Conservation (phyloP, 2,113 vertebrate species). For the Oxyruncus cristatus region DNA sequence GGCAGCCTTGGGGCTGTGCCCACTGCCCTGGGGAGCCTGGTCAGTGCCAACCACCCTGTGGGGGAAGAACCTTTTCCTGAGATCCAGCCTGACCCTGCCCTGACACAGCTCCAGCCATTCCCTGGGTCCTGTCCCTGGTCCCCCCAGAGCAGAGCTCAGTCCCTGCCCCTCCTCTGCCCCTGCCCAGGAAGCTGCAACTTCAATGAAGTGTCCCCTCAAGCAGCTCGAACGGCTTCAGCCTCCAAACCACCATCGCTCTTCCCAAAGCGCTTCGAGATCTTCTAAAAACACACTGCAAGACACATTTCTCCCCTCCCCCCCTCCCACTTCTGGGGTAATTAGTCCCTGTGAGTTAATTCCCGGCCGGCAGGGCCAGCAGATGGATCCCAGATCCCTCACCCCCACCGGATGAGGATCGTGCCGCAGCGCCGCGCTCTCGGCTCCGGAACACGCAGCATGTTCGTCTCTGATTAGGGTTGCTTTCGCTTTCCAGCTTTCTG, state of each 20-base stretch:
- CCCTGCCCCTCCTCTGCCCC: neutral
- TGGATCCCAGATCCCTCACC: constrained; percentile 8
- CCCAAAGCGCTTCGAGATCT: neutral
- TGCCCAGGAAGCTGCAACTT: neutral
- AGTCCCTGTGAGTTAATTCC: neutral
- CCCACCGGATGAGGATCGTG: neutral
- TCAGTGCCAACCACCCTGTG: neutral
- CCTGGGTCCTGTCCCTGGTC: neutral
- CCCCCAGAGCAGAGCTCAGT: neutral
- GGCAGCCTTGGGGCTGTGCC: neutral
- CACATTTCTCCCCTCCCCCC: rapidly evolving
- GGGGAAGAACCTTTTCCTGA: neutral
- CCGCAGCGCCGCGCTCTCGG: neutral
- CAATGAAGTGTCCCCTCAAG: neutral
- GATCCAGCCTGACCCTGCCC: neutral
- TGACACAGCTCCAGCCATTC: neutral
- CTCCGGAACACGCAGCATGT: neutral
- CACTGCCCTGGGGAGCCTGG: neutral
- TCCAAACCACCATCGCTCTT: neutral
- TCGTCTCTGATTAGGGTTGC: constrained; percentile 16
- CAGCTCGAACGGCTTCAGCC: rapidly evolving
- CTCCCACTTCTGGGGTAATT: neutral
- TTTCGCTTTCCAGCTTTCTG: constrained; percentile 67
- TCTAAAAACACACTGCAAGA: neutral
- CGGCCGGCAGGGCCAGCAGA: neutral